These are phyloP conservation scores for Cossypha polioptera DNA, from an alignment of 2,797 vertebrate species.

Conservation along the genomic window DNA sequence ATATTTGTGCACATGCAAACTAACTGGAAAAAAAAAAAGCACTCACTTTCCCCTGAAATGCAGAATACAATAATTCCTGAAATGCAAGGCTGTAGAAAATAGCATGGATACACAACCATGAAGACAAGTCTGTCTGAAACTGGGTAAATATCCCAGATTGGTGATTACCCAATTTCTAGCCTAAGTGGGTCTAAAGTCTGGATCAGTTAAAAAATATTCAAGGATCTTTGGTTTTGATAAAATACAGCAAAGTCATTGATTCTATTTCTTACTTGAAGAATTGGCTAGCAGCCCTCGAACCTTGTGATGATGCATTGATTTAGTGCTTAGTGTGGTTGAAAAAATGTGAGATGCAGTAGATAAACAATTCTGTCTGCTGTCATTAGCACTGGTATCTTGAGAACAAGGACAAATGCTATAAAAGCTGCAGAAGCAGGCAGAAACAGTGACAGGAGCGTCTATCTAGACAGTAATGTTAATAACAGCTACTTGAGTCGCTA, in stretches of 20 bases:
- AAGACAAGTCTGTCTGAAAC: not conserved
- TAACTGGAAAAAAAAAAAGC: not conserved
- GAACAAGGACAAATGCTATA: not conserved
- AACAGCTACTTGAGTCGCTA: not conserved
- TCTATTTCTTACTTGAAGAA: not conserved
- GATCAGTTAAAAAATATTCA: not conserved
- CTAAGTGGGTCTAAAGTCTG: not conserved
- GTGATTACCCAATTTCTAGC: not conserved
- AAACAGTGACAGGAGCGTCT: not conserved
- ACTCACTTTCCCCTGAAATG: not conserved
- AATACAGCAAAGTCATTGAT: not conserved
- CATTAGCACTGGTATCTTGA: not conserved
- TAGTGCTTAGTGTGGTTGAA: not conserved
- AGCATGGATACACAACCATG: not conserved
- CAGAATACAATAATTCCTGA: not conserved
- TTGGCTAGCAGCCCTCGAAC: not conserved
- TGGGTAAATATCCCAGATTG: not conserved
- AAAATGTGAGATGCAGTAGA: not conserved
- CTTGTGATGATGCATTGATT: not conserved
- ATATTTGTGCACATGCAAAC: not conserved
- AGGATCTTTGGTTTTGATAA: not conserved
- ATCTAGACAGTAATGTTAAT: not conserved
- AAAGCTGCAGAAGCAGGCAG: slow-evolving; percentile 1
- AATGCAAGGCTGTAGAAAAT: not conserved
- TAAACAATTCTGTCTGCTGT: slow-evolving; percentile 4